phyloP scores from a whole-genome alignment of 2,888 invertebrate species.

The Eremobia ochroleuca region DNA sequence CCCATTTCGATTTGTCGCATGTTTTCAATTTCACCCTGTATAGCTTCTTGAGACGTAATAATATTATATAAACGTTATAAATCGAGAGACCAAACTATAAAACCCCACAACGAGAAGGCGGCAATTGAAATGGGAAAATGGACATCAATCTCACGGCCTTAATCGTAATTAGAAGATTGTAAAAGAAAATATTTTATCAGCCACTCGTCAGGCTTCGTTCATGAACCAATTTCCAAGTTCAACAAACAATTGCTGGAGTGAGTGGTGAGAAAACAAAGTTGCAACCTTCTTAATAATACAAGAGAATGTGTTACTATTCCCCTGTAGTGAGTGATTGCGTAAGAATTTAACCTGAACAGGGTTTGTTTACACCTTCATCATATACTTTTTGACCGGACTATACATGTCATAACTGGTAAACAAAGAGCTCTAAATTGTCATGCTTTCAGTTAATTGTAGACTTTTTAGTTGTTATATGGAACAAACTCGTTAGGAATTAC shows the following conservation, averaged over 20 bases:
- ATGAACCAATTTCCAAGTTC: too few relatives aligned
- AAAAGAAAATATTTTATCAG: conserved; percentile 66
- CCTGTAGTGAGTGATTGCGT: not conserved
- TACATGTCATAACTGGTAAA: not conserved
- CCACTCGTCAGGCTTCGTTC: conserved; percentile 62
- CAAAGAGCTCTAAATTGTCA: not conserved
- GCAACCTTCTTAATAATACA: not conserved
- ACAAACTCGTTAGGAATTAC: not conserved
- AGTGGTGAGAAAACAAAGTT: not conserved
- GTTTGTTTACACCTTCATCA: not conserved
- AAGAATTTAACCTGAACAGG: not conserved
- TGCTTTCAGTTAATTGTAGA: not conserved
- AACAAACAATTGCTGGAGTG: not conserved
- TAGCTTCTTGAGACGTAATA: conserved; percentile 11
- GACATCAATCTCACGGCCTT: conserved; percentile 40
- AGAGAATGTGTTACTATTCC: not conserved
- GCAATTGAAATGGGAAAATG: conserved; percentile 34
- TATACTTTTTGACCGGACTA: not conserved
- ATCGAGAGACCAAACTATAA: conserved; percentile 7
- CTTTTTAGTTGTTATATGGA: not conserved
- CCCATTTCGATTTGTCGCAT: too few relatives aligned
- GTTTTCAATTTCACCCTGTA: too few relatives aligned
- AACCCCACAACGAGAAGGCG: conserved; percentile 7
- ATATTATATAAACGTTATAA: conserved; percentile 17
- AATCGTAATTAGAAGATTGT: conserved; percentile 64